These are phyloP conservation scores for Sicus ferrugineus DNA, from an alignment of 2,888 invertebrate species.

Conservation along the genomic window DNA sequence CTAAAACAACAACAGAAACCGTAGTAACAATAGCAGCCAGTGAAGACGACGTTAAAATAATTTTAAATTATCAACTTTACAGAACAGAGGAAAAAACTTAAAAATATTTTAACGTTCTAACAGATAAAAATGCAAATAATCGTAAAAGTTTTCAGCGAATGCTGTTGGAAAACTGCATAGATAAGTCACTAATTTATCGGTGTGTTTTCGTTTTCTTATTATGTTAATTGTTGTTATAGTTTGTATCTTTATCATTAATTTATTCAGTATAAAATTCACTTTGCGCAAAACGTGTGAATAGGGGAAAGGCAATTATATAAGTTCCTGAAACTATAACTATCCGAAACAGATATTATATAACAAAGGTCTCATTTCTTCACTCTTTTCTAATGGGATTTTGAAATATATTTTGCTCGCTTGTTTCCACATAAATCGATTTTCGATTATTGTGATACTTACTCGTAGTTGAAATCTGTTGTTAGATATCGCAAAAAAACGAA, in stretches of 20 bases:
- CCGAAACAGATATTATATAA: no score
- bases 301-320: no score
- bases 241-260: background rate
- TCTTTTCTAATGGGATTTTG: no score
- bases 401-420: no score
- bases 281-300: conserved; percentile 1
- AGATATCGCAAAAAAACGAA: no score
- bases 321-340: no score
- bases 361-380: no score
- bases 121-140: conserved; percentile 29
- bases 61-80: background rate
- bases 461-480: no score
- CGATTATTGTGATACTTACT: no score
- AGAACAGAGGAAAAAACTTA: conserved; percentile 14
- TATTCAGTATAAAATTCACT: background rate
- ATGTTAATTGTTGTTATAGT: conserved; percentile 16
- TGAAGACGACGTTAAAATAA: background rate
- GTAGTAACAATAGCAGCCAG: background rate
- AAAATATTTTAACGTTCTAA: conserved; percentile 19
- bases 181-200: conserved; percentile 42
- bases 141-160: conserved; percentile 23
- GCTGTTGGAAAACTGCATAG: conserved; percentile 38
- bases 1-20: background rate
- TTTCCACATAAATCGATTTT: no score
- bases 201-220: conserved; percentile 22